Evolutionary conservation across 2,888 invertebrate genomes (phyloP).

Genomic region (Drepanosiphum platanoidis): DNA sequence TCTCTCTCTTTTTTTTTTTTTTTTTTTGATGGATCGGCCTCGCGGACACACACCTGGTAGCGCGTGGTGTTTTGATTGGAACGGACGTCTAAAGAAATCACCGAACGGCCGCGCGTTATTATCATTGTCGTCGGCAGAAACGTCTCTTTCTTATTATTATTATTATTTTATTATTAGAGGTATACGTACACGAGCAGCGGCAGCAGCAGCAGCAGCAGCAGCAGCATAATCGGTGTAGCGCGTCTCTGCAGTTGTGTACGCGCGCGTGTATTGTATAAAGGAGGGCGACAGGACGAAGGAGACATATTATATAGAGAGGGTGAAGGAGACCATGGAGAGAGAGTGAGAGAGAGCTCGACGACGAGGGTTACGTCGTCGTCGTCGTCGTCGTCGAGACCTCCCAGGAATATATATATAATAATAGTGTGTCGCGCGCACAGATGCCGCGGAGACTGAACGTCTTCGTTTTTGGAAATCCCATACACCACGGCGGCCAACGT

Average conservation of each 20-base stretch:
- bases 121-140: slow-evolving; percentile 55
- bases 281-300: background rate
- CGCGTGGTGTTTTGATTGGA: slow-evolving; percentile 62
- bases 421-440: slow-evolving; percentile 13
- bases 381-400: slow-evolving; percentile 49
- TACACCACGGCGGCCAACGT: slow-evolving; percentile 28
- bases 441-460: slow-evolving; percentile 42
- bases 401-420: slow-evolving; percentile 19
- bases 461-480: slow-evolving; percentile 37
- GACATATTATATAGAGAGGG: background rate
- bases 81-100: slow-evolving; percentile 42
- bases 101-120: slow-evolving; percentile 29
- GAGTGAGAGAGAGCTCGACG: background rate
- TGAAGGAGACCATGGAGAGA: background rate
- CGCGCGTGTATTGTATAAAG: background rate
- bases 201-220: background rate
- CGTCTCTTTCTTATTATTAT: slow-evolving; percentile 41
- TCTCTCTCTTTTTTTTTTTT: too few relatives aligned
- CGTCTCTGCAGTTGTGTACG: background rate
- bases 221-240: background rate
- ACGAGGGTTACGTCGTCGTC: slow-evolving; percentile 46
- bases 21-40: slow-evolving; percentile 58
- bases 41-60: slow-evolving; percentile 60
- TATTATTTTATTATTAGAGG: slow-evolving; percentile 32
- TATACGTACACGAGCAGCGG: background rate